phyloP scores from a whole-genome alignment of 2,113 vertebrate species.

The Jacana jacana region DNA sequence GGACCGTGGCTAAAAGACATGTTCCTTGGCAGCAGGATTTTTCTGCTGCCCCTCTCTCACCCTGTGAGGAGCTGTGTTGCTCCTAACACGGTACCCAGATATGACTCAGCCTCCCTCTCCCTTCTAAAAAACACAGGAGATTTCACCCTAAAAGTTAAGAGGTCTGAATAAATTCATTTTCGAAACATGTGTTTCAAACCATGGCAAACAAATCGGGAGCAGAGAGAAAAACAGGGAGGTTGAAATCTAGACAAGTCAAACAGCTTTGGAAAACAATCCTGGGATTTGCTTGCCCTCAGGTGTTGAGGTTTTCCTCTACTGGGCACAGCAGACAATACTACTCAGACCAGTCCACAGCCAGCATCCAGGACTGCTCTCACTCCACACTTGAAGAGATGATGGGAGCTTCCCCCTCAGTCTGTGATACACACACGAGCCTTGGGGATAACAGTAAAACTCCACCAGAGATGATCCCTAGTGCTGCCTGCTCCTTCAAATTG shows the following conservation, averaged over 20 bases:
- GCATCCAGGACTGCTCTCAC: not conserved
- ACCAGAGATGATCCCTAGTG: not conserved
- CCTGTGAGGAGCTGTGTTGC: not conserved
- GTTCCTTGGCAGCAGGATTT: not conserved
- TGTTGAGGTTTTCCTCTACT: not conserved
- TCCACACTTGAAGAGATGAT: not conserved
- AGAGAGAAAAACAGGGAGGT: not conserved
- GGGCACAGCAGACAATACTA: not conserved
- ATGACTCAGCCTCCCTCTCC: not conserved
- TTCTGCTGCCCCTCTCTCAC: not conserved
- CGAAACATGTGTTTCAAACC: not conserved
- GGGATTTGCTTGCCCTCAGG: conserved; percentile 1
- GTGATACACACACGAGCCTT: not conserved
- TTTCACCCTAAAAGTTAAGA: not conserved
- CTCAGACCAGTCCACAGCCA: not conserved
- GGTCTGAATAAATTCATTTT: not conserved
- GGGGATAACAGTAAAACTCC: not conserved
- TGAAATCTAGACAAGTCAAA: not conserved
- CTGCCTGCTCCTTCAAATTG: not conserved
- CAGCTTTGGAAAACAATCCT: conserved; percentile 12
- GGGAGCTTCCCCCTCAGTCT: not conserved
- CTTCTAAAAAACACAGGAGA: not conserved
- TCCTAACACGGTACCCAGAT: not conserved
- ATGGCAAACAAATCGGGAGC: not conserved
- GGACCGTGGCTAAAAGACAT: not conserved